Base-by-base conservation (phyloP, 1,140 invertebrate species). In the Phymastichus coffea region DNA sequence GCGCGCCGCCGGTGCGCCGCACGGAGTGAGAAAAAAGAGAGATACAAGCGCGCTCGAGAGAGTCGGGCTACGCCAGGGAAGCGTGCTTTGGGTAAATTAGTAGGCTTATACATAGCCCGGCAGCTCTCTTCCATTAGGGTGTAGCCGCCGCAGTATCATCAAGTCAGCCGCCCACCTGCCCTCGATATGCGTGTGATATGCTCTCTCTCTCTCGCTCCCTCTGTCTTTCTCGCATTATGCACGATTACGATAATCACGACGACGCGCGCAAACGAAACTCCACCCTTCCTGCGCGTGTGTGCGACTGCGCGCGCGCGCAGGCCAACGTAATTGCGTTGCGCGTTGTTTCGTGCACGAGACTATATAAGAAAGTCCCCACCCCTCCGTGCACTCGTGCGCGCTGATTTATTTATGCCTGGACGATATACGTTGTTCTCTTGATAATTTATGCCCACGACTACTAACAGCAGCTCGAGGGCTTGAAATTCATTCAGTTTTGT, bases 51-150 rank as follows among this genome's bases (percentile, higher is more conserved):
- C n/a, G n/a, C n/a, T n/a, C n/a, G n/a, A n/a, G n/a, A n/a, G n/a
- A n/a, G n/a, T n/a, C n/a, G n/a, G n/a, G n/a, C n/a, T n/a, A n/a
- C n/a, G n/a, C n/a, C n/a, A n/a, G n/a, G n/a, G n/a, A n/a, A n/a
- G n/a, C n/a, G n/a, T n/a, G n/a, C n/a, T n/a, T n/a, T n/a, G 22
- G 23, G 55, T 53, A 30, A 57, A 57, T 63, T 57, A 57, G 54
- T 53, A 57, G 54, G 46, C 53, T 62, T 57, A 57, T 33, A 53
- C 53, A n/a, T n/a, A n/a, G 46, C 43, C 41, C 44, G 53, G 47
- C 48, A 57, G 46, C 48, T 57, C n/a, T n/a, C 61, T 54, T 53
- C 48, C 54, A 63, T 63, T 58, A 63, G 43, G 25, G 40, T 58
- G 58, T 53, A 41, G 48, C 26, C 38, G 25, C 14, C 51, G 15